Conservation (phyloP, 2,888 invertebrate genomes). For the Selenia dentaria region DNA sequence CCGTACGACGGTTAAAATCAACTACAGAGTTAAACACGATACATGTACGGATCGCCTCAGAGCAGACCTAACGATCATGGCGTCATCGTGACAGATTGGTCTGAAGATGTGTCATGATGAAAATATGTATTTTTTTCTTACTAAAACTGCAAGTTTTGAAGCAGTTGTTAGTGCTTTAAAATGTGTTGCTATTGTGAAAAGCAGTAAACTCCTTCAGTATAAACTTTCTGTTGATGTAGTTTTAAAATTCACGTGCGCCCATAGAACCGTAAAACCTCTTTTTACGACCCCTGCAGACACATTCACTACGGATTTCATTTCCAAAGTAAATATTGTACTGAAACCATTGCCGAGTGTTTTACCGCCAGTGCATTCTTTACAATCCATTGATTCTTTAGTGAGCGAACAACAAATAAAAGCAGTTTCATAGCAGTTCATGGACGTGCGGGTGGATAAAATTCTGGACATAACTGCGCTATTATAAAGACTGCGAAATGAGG, state of each 20-base stretch:
- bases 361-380: conserved; percentile 65
- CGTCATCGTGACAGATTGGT: too few relatives aligned
- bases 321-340: conserved; percentile 47
- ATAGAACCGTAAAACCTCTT: conserved; percentile 13
- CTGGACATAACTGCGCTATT: neutral
- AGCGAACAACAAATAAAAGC: conserved; percentile 54
- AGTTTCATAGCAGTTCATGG: conserved; percentile 49
- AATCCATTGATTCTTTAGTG: conserved; percentile 69
- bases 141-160: too few relatives aligned
- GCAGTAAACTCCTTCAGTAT: too few relatives aligned
- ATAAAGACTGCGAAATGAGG: neutral
- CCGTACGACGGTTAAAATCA: too few relatives aligned
- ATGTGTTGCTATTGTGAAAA: too few relatives aligned
- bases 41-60: too few relatives aligned
- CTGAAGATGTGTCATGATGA: too few relatives aligned
- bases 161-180: too few relatives aligned
- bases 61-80: too few relatives aligned
- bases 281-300: conserved; percentile 18
- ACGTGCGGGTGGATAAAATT: conserved; percentile 41
- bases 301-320: conserved; percentile 39
- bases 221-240: conserved; percentile 10
- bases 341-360: conserved; percentile 52
- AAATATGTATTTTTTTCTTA: too few relatives aligned
- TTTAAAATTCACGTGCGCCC: conserved; percentile 17
- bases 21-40: too few relatives aligned